Base-by-base conservation (phyloP, 2,113 vertebrate species). In the Ramphastos sulfuratus region DNA sequence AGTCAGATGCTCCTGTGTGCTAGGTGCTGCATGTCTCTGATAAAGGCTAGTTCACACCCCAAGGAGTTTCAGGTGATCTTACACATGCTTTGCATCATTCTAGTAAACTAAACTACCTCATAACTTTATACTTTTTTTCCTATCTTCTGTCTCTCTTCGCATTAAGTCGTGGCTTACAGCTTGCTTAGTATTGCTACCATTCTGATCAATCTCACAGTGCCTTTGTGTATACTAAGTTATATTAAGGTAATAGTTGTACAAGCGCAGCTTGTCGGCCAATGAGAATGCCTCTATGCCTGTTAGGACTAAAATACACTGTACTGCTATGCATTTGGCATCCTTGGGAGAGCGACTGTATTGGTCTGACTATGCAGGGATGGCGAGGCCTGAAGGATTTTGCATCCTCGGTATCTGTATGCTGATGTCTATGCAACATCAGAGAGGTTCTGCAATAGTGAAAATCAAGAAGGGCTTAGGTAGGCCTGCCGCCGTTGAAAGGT, bases 401-500 rank as follows among this genome's bases (percentile, higher is more conserved):
- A 23, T 78, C 61, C 6, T 82, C 28, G 42, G 66, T 85, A 27
- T 79, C 78, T 46, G 60, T 28, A 25, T 6, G 1, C 71, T 19
- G 69, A 10, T 81, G 89, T 69, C 87, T 82, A 6, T 3, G 6
- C 55, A 1, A 8, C 4, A 6, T 42, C 78, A 24, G 54, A 66
- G 81, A 58, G 7, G 2, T 16, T 50, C 82, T 56, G 67, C 71
- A 66, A 5, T 5, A n/a, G 5, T 1, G 2, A 44, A 78, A 91
- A 78, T 24, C 58, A 69, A 73, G 69, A 61, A 72, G 54, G 58
- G 75, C 64, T 95, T 12, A 6, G 82, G 61, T 12, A 5, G 82
- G 61, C 70, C 69, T 52, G 72, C n/a, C 0, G 1, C 85, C 0
- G 0, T 4, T 5, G 4, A 33, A 61, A 31, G 27, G 79, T 61